Evolutionary conservation across 2,888 invertebrate genomes (phyloP).

Genomic region (Pilophorus perplexus): DNA sequence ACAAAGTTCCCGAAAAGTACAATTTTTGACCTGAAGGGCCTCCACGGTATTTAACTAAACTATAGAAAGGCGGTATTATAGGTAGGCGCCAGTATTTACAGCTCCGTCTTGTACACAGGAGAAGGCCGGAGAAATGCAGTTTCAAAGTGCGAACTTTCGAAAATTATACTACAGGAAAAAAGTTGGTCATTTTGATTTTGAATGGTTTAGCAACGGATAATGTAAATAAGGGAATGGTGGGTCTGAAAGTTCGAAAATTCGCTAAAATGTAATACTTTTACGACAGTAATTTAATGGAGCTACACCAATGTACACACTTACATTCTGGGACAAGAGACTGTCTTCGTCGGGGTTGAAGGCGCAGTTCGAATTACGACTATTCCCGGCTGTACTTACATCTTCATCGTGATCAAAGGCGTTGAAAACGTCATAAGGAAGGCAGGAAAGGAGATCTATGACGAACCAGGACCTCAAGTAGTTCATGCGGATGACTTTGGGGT

Average conservation of each 20-base stretch:
- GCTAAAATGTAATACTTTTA: not conserved
- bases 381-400: constrained; percentile 65
- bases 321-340: constrained; percentile 48
- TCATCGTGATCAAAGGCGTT: constrained; percentile 99
- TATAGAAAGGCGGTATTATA: too few species aligned
- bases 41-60: too few species aligned
- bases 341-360: constrained; percentile 42
- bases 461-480: constrained; percentile 99
- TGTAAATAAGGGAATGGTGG: too few species aligned
- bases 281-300: not conserved
- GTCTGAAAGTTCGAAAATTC: not conserved
- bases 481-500: constrained; percentile 96
- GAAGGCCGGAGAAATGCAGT: too few species aligned
- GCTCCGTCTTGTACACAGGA: too few species aligned
- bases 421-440: constrained; percentile 99
- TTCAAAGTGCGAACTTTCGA: too few species aligned
- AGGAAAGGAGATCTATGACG: constrained; percentile 96
- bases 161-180: too few species aligned
- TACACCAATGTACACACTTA: constrained; percentile 47
- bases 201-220: too few species aligned
- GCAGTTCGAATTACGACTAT: constrained; percentile 36
- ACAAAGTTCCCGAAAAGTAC: too few species aligned
- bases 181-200: too few species aligned
- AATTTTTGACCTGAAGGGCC: too few species aligned
- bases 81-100: too few species aligned